phyloP scores from a whole-genome alignment of 2,888 invertebrate species.

The Himalopsyche anomala region DNA sequence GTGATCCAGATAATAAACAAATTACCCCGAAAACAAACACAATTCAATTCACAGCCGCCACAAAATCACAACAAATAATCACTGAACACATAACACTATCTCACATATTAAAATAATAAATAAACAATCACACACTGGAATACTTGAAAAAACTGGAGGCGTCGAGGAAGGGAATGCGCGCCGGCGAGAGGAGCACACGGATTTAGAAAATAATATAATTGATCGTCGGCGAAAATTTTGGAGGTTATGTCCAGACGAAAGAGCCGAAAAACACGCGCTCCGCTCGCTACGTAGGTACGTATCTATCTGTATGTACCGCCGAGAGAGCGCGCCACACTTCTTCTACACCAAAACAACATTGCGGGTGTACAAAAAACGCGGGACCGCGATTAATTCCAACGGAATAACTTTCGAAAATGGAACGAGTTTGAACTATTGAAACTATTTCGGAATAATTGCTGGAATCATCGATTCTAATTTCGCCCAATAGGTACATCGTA shows the following conservation, averaged over 20 bases:
- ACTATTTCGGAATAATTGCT: constrained; percentile 9
- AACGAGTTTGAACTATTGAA: constrained; percentile 14
- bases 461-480: constrained; percentile 4
- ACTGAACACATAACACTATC: neutral
- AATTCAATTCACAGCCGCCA: constrained; percentile 7
- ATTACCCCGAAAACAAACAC: neutral
- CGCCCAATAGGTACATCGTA: neutral
- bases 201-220: constrained; percentile 5
- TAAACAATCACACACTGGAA: too few relatives aligned
- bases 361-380: constrained; percentile 8
- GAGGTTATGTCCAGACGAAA: constrained; percentile 43
- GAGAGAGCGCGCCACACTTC: constrained; percentile 36
- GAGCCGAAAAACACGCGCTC: constrained; percentile 41
- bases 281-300: constrained; percentile 29
- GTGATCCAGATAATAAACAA: constrained; percentile 2
- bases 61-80: too few relatives aligned
- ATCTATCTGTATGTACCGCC: constrained; percentile 32
- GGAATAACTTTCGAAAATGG: constrained; percentile 19
- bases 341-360: constrained; percentile 12
- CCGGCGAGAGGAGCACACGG: constrained; percentile 1
- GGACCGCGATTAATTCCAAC: neutral
- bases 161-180: constrained; percentile 26
- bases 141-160: neutral
- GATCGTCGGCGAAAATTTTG: constrained; percentile 14
- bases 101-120: too few relatives aligned